Percentiles rank a stretch among this genome's conserved stretches.
These are phyloP conservation scores for Cryptomyrus ogoouensis DNA, from an alignment of 2,113 vertebrate genomes.

Conservation along the genomic window DNA sequence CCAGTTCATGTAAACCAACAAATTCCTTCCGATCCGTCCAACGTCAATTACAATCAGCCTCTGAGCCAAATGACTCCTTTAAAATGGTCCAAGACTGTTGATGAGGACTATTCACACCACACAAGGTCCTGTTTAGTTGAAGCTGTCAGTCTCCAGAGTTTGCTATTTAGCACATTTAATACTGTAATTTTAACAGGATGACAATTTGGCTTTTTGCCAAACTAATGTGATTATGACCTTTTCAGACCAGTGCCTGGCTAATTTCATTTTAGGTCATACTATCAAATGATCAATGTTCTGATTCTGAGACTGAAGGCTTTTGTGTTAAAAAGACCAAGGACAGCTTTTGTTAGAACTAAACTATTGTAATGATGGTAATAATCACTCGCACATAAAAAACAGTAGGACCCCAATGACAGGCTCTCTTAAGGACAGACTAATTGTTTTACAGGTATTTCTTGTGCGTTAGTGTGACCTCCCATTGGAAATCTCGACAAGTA, in stretches of 20 bases:
- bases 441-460: neutral
- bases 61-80: neutral
- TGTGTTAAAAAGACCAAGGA: neutral
- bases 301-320: neutral
- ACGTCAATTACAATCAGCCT: neutral
- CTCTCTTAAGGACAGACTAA: neutral
- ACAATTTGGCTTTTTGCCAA: neutral
- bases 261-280: neutral
- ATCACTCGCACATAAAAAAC: neutral
- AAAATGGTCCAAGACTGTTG: neutral
- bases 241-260: neutral
- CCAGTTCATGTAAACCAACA: neutral
- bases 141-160: neutral
- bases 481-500: neutral
- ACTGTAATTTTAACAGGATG: neutral
- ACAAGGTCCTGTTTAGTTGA: neutral
- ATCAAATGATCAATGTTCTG: neutral
- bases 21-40: neutral
- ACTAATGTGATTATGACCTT: neutral
- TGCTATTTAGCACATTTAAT: neutral
- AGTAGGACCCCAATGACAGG: neutral
- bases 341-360: neutral
- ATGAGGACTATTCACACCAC: neutral
- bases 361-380: neutral
- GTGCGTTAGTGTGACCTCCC: neutral